Conservation (phyloP, 2,888 invertebrate species). For the Arge pagana region DNA sequence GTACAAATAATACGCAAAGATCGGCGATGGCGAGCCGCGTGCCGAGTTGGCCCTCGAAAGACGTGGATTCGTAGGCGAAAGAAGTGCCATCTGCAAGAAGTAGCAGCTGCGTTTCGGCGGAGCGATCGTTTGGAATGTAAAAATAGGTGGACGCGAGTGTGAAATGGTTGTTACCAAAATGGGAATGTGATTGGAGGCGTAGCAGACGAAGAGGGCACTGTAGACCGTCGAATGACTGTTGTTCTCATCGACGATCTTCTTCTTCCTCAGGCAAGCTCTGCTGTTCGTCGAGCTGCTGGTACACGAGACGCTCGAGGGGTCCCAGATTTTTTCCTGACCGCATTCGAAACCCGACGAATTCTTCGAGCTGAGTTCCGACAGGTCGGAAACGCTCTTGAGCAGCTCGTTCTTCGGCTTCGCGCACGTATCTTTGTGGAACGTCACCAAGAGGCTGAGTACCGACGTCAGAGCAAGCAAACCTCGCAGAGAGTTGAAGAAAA, state of each 20-base stretch:
- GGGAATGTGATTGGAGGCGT: conserved; percentile 65
- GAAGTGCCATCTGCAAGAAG: no score
- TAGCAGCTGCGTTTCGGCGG: no score
- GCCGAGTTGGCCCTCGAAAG: no score
- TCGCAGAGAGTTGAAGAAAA: conserved; percentile 48
- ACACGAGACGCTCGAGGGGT: conserved; percentile 60
- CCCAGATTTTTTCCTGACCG: conserved; percentile 52
- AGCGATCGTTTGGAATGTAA: no score
- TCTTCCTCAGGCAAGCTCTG: conserved; percentile 59
- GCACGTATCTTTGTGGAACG: conserved; percentile 37
- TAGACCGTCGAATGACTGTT: conserved; percentile 59
- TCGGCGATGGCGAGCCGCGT: no score
- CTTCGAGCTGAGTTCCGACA: conserved; percentile 53
- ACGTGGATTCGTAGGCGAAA: no score
- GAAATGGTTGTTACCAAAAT: conserved; percentile 66
- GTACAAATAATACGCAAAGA: no score
- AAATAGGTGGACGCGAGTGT: conserved; percentile 6
- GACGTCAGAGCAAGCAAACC: conserved; percentile 41
- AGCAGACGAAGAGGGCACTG: conserved; percentile 63
- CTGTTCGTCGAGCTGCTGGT: conserved; percentile 64
- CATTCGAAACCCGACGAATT: conserved; percentile 53
- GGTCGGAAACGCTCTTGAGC: conserved; percentile 50
- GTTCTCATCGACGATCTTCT: conserved; percentile 53
- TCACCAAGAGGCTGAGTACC: conserved; percentile 36
- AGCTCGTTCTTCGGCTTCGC: conserved; percentile 45